These are phyloP conservation scores for Myzus persicae DNA, from an alignment of 1,140 invertebrate genomes.

Conservation along the genomic window DNA sequence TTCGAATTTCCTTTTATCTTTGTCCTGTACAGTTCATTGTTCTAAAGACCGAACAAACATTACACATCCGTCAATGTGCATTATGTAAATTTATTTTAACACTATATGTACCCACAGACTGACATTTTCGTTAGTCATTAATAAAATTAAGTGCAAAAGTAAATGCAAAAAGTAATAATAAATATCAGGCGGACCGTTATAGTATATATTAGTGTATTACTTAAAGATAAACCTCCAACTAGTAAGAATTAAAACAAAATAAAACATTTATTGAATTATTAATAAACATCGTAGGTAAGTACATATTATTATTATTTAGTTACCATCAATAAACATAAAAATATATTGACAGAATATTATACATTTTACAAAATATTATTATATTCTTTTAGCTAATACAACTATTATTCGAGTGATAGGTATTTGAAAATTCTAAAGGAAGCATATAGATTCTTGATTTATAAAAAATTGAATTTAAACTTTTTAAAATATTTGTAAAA, in stretches of 20 bases:
- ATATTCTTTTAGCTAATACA: not conserved
- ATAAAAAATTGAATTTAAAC: no score
- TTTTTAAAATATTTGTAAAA: no score
- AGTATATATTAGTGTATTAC: not conserved
- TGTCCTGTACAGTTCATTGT: not conserved
- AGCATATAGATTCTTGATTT: no score
- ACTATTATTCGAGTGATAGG: not conserved
- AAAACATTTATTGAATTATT: not conserved
- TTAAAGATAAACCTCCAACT: not conserved
- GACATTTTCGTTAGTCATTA: not conserved
- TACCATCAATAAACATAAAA: not conserved
- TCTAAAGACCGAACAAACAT: not conserved
- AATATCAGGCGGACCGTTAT: not conserved
- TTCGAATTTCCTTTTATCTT: not conserved
- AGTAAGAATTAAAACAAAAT: not conserved
- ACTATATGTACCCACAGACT: not conserved
- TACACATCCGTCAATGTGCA: not conserved
- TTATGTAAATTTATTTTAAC: slow-evolving; percentile 2
- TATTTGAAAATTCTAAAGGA: not conserved
- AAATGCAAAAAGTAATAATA: not conserved
- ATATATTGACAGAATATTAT: not conserved
- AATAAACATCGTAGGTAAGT: not conserved
- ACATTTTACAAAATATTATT: not conserved
- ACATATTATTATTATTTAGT: not conserved
- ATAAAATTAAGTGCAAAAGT: not conserved